phyloP scores from a whole-genome alignment of 2,797 vertebrate genomes.

The Rhadinocentrus ornatus region DNA sequence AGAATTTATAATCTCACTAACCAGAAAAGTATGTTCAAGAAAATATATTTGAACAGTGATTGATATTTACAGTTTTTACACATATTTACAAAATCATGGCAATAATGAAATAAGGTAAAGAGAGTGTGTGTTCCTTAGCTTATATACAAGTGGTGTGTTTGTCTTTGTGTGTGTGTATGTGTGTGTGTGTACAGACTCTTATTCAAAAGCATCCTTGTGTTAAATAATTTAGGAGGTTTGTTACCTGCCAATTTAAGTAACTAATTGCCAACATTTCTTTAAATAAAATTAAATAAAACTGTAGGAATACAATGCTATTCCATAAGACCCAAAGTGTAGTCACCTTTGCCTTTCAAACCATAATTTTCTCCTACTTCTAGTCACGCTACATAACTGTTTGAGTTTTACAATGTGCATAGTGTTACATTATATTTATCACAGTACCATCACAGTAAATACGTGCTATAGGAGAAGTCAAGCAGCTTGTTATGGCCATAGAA shows the following conservation, averaged over 20 bases:
- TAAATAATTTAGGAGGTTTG: too few relatives aligned
- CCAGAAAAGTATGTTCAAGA: neutral
- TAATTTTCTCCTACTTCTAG: neutral
- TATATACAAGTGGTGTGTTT: too few relatives aligned
- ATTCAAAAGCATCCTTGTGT: too few relatives aligned
- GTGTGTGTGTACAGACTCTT: too few relatives aligned
- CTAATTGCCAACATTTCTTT: neutral
- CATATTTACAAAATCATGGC: neutral
- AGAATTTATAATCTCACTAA: neutral
- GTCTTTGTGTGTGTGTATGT: too few relatives aligned
- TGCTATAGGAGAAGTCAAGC: neutral
- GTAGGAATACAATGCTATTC: neutral
- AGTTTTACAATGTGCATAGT: neutral
- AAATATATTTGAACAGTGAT: neutral
- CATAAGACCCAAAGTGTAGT: neutral
- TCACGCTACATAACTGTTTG: neutral
- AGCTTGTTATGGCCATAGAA: neutral
- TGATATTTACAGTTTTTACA: neutral
- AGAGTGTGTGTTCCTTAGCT: neutral
- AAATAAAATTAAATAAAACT: neutral
- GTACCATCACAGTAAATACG: neutral
- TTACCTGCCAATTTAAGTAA: neutral
- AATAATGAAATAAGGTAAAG: neutral
- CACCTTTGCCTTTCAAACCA: neutral
- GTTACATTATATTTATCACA: neutral